phyloP scores from a whole-genome alignment of 2,888 invertebrate species.

The Melieria crassipennis region DNA sequence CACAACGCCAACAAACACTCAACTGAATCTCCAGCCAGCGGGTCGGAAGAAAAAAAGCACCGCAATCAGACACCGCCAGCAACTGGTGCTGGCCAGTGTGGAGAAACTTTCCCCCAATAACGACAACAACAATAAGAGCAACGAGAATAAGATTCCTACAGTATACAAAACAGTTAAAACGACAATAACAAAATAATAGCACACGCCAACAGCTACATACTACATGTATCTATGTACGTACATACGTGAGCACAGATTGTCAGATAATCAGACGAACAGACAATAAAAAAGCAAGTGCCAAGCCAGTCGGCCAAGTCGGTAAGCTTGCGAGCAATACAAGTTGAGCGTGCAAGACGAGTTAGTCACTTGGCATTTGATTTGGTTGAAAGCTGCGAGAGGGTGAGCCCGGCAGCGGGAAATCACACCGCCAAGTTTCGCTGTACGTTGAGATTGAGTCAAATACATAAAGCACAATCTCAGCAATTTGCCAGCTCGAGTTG shows the following conservation, averaged over 20 bases:
- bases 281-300: too few species aligned
- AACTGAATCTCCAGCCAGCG: conserved; percentile 13
- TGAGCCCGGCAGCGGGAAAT: too few species aligned
- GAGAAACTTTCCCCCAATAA: conserved; percentile 24
- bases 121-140: conserved; percentile 6
- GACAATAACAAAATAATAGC: conserved; percentile 3
- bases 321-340: too few species aligned
- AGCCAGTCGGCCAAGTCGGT: too few species aligned
- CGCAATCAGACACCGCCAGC: neutral
- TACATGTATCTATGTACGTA: conserved; percentile 3
- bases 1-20: conserved; percentile 1
- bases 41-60: neutral
- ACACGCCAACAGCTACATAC: neutral
- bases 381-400: too few species aligned
- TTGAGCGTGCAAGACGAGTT: too few species aligned
- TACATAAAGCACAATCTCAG: too few species aligned
- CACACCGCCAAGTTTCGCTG: too few species aligned
- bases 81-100: conserved; percentile 13
- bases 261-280: too few species aligned
- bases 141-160: neutral
- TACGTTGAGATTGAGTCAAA: too few species aligned
- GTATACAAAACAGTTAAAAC: neutral
- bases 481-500: too few species aligned
- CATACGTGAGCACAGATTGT: neutral
- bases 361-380: too few species aligned